Conservation (phyloP, 2,113 vertebrate genomes). For the Recurvirostra avosetta region DNA sequence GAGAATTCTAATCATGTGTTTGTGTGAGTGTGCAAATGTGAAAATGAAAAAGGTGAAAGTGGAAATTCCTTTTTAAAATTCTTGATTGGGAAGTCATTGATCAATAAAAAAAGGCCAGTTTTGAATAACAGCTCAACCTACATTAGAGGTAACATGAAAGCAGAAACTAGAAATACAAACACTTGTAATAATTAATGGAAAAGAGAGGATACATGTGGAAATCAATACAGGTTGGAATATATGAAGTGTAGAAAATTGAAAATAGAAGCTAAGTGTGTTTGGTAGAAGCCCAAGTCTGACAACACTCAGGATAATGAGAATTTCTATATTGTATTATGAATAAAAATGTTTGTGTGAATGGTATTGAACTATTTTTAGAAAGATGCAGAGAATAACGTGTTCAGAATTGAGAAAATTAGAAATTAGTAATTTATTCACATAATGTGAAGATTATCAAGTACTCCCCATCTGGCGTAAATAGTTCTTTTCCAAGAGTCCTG, state of each 20-base stretch:
- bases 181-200: background rate
- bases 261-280: background rate
- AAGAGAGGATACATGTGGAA: background rate
- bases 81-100: background rate
- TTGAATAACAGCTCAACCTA: background rate
- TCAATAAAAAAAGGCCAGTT: background rate
- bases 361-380: background rate
- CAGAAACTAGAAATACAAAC: background rate
- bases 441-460: background rate
- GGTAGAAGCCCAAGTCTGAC: background rate
- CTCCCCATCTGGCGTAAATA: background rate
- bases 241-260: background rate
- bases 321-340: background rate
- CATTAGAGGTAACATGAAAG: background rate
- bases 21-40: background rate
- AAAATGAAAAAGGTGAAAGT: background rate
- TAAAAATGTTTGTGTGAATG: background rate
- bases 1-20: background rate
- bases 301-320: background rate
- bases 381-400: background rate
- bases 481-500: conserved; percentile 11
- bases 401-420: background rate
- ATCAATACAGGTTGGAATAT: background rate
- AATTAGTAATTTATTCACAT: background rate
- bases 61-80: background rate